Evolutionary conservation across 1,140 invertebrate genomes (phyloP), one percentile per base, ranked within the genome.

Genomic region (Pissodes strobi): DNA sequence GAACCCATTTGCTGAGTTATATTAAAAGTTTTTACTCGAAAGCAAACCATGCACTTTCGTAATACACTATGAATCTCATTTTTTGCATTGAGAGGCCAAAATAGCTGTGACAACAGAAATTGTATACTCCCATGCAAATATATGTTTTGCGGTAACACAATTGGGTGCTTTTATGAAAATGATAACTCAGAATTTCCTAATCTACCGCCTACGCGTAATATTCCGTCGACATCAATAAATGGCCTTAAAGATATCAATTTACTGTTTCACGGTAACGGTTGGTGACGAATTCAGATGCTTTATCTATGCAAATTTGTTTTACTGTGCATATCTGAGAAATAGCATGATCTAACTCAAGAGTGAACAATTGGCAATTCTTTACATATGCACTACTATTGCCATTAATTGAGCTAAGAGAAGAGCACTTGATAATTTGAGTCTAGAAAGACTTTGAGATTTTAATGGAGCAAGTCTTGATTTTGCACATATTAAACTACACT

Each of bases 1-100:
- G 73, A 8, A 17, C 65, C 71, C 69, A 71, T 71, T 34, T 23
- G 19, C 41, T 55, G 46, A 27, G 60, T 34, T 15, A 63, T 46
- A 2, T 30, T 2, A 2, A 8, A 13, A 6, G 52, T 27, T 5
- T 56, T 56, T 2, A 56, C 30, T 41, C 37, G n/a, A 56, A 56
- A 56, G 48, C 59, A 62, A 1, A 25, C 25, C 1, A 52, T 13
- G 18, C 46, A 62, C 19, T 51, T 51, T 13, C 22, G 22, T 21
- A 62, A 10, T n/a, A 52, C 27, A 17, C 22, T 22, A 19, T 22
- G 13, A 17, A 52, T 18, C n/a, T 12, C n/a, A 10, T 39, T 18
- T 23, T 15, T 13, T 3, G 25, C 59, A 17, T 21, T 9, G 0
- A 52, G 17, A 9, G 21, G 8, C 48, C 59, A 62, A 25, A 4